Percentiles rank a stretch among this genome's conserved stretches.
These are phyloP conservation scores for Melanotus villosus DNA, from an alignment of 2,888 invertebrate genomes.

Conservation along the genomic window DNA sequence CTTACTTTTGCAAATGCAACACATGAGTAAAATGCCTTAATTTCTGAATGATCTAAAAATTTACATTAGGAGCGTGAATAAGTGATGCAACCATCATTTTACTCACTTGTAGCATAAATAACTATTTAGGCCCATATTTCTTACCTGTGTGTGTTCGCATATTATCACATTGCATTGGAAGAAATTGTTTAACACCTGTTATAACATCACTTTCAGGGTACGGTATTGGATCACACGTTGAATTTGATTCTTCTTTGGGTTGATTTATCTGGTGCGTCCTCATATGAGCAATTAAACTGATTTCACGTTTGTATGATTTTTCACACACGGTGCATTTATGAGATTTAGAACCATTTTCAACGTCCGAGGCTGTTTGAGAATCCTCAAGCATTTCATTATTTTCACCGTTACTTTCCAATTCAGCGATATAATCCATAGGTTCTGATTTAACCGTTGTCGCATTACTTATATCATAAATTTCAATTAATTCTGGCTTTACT, in stretches of 20 bases:
- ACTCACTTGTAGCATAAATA: too few relatives aligned
- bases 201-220: neutral
- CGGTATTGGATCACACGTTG: too few relatives aligned
- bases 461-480: too few relatives aligned
- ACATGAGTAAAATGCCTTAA: too few relatives aligned
- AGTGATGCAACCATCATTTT: too few relatives aligned
- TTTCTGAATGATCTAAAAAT: too few relatives aligned
- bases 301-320: constrained; percentile 10
- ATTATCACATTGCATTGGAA: constrained; percentile 1
- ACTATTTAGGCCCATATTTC: too few relatives aligned
- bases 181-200: neutral
- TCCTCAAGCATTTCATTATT: neutral
- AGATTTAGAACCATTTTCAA: neutral
- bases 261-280: neutral
- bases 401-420: neutral
- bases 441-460: constrained; percentile 11
- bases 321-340: neutral
- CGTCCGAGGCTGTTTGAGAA: neutral
- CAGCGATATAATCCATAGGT: neutral
- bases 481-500: too few relatives aligned
- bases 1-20: too few relatives aligned
- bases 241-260: neutral
- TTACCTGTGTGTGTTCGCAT: constrained; percentile 16
- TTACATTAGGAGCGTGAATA: too few relatives aligned
- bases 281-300: constrained; percentile 13